Evolutionary conservation across 2,888 invertebrate species (phyloP), one percentile per base, ranked within the genome.

Genomic region (Spatulosminthurus flaviceps): DNA sequence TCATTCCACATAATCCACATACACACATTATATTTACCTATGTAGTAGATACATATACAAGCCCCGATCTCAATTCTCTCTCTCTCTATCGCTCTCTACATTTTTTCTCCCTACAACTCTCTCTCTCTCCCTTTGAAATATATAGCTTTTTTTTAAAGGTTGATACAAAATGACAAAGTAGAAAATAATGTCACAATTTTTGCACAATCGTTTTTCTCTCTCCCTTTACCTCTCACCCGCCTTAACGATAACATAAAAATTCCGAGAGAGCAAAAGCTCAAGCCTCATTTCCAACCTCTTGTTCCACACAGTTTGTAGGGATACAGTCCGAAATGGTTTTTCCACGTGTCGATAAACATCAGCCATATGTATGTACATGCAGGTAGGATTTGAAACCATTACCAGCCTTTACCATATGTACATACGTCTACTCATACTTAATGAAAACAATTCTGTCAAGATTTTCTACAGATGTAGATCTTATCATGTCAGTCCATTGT

Each of bases 171-270:
- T 51, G 51, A 51, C 51, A 19, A 51, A 51, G 51, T 51, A 51
- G 51, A 51, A 51, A 51, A 51, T 51, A 51, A 51, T 51, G 51
- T 51, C 51, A 51, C 51, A 51, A 51, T 11, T 51, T 51, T 51
- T 51, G 51, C 51, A 51, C 64, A 64, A 64, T 64, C 64, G 64
- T 11, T 24, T 64, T 24, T 64, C 64, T 22, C 61, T n/a, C 61
- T 13, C 41, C 16, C 51, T 51, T 51, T 13, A 13, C n/a, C n/a
- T 51, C 51, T 51, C 51, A 19, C 51, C 51, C n/a, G 51, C 51
- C 51, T 19, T 19, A 1, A 51, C 51, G 51, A 51, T 51, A 51
- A 51, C 41, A 51, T 4, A 34, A 34, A 51, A 51, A n/a, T 51
- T 2, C 16, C 16, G 51, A n/a, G 51, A n/a, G 51, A 51, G 2